Evolutionary conservation across 92 coral and sea anemone genomes (phyloP), one percentile per base, ranked within the genome.

Genomic region (Pocillopora grandis): DNA sequence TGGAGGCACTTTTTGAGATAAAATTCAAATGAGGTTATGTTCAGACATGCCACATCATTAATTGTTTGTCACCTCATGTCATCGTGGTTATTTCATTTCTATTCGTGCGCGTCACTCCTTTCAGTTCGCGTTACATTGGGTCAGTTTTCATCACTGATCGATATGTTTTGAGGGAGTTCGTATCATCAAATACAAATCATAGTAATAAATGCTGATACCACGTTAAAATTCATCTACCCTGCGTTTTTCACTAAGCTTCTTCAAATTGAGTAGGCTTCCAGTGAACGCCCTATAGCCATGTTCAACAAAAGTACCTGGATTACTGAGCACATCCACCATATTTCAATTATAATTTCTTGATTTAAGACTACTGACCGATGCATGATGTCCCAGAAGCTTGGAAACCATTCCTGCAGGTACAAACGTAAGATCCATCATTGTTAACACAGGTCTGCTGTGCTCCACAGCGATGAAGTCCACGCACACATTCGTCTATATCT

Each of bases 401-500:
- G 82, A 81, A 86, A 36, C 92, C 92, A 5, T 16, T 31, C 27
- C 82, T 15, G 73, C 92, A 89, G 52, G 8, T 37, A 59, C 97
- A 93, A 42, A 66, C 66, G 82, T 93, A 89, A 19, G 85, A 90
- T 27, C 97, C 97, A 52, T 78, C 78, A 14, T 86, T 83, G 66
- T 93, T 93, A 7, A 80, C 91, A 79, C 97, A 93, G 31, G 31
- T 72, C 59, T 88, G 85, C 66, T 79, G 78, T 8, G 79, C 12
- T 14, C 81, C 77, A 69, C 97, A 93, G 42, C 72, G 59, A 82
- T 70, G 81, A 8, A 75, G 64, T 19, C 83, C 70, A 58, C 83
- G 91, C 18, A 58, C 79, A 49, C 97, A 93, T 61, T 93, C 97
- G 75, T 93, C 91, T 16, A 86, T 81, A 79, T 93, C 96, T 93